Base-by-base conservation (phyloP, 1,140 invertebrate species). In the Nephila pilipes region DNA sequence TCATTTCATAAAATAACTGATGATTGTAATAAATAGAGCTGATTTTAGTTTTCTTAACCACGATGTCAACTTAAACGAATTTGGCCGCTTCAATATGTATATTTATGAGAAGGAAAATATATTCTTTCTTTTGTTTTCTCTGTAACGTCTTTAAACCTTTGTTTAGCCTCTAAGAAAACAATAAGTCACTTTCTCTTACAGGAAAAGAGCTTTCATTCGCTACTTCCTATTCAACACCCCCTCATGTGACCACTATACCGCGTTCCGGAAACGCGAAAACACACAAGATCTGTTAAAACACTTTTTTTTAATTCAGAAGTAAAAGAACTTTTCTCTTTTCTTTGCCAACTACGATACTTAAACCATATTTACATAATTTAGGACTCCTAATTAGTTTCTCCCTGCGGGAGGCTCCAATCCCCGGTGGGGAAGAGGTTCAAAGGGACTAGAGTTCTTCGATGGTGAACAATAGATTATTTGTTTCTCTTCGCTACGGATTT, bases 331-430 rank as follows among this genome's bases (percentile, higher is more conserved):
- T 69, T 16, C 29, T 69, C 65, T 69, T 60, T 60, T 22, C 58
- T 18, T 16, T 29, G 18, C 65, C 65, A 69, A 29, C 65, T 69
- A 25, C 65, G 29, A 25, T 75, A 36, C 69, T 75, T 75, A 32
- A 75, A 36, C 16, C 29, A 14, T 18, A 75, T 75, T 75, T 75
- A 29, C 69, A 75, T 75, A 75, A 75, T 75, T 32, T 75, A 75
- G 69, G 69, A 36, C 6, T 25, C 29, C 69, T 75, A 75, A 75
- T 75, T 36, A 75, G 29, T 18, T 75, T 75, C 69, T 75, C 69
- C 36, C 65, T 2, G 25, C 65, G 32, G 10, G 65, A n/a, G 8
- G 29, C 29, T 32, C 2, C 69, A 14, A 75, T 29, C 29, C 69
- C 69, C 29, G 16, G 1, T 36, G 29, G 69, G 29, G 69, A 32